Evolutionary conservation across 2,797 vertebrate species (phyloP), one percentile per base, ranked within the genome.

Genomic region (Chromis chromis): DNA sequence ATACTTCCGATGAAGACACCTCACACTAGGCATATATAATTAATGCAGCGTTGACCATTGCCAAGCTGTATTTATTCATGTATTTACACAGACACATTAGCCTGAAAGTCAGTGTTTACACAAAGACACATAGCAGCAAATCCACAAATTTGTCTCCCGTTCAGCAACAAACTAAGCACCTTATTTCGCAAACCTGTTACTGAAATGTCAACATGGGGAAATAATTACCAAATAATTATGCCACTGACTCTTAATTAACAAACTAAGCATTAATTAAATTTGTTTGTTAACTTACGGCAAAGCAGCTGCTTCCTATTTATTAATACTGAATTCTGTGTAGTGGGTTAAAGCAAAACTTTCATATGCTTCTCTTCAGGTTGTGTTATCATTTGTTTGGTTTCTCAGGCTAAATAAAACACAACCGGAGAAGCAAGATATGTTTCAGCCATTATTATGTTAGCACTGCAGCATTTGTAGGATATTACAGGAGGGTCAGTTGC

Each of bases 61-160:
- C 75, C 84, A 81, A 61, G 74, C 79, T 83, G 82, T 86, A 81
- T 89, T 89, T 86, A 87, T 85, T 76, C 75, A 63, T 70, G 70
- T 88, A 80, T 88, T 85, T 88, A 80, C 80, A 78, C 63, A 57
- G 36, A 74, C 57, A 46, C 71, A 70, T 84, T 81, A 77, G 63
- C 84, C 70, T 40, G 12, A 70, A 62, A 79, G 74, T 81, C 67
- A 0, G 25, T 71, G 71, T 85, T 85, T 80, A 79, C 79, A 39
- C 65, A 17, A 14, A 49, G 44, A 65, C 70, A 40, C 19, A 11
- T 4, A 46, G 57, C 69, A 56, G 61, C 53, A 67, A 62, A 74
- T 58, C 56, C 6, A 25, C 56, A 57, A 39, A 71, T 59, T 42
- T 39, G 19, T 28, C 44, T 63, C 21, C 16, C 7, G 1, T 80